Conservation (phyloP, 1,140 invertebrate species). For the Ips typographus region DNA sequence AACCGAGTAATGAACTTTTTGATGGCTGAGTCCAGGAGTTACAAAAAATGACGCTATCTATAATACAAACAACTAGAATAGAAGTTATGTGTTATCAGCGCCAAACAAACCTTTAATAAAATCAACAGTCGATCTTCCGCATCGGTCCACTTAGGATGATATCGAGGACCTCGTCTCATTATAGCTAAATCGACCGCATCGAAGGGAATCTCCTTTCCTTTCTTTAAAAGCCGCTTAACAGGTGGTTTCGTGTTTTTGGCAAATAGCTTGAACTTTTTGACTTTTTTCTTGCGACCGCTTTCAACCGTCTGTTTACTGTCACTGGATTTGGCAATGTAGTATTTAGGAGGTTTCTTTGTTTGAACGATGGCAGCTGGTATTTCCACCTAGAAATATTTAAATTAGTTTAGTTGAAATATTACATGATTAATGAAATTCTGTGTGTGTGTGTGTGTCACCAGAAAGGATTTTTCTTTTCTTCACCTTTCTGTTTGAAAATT, state of each 20-base stretch:
- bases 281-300: not conserved
- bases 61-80: not conserved
- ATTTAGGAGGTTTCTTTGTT: not conserved
- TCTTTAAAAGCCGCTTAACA: not conserved
- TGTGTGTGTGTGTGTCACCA: too few relatives aligned
- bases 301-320: not conserved
- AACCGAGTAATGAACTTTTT: constrained; percentile 54
- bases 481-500: too few relatives aligned
- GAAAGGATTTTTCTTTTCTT: too few relatives aligned
- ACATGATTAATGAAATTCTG: not conserved
- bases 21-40: constrained; percentile 56
- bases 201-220: constrained; percentile 49
- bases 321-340: not conserved
- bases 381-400: constrained; percentile 1
- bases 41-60: constrained; percentile 61
- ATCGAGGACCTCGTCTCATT: constrained; percentile 61
- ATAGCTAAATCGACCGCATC: constrained; percentile 71
- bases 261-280: not conserved
- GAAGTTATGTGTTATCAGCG: too few relatives aligned
- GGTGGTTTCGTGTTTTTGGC: not conserved
- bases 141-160: constrained; percentile 58
- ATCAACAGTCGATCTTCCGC: constrained; percentile 67
- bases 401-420: not conserved
- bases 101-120: constrained; percentile 61
- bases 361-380: not conserved